Conservation (phyloP, 2,797 vertebrate genomes). For the Epinephelus malabaricus region DNA sequence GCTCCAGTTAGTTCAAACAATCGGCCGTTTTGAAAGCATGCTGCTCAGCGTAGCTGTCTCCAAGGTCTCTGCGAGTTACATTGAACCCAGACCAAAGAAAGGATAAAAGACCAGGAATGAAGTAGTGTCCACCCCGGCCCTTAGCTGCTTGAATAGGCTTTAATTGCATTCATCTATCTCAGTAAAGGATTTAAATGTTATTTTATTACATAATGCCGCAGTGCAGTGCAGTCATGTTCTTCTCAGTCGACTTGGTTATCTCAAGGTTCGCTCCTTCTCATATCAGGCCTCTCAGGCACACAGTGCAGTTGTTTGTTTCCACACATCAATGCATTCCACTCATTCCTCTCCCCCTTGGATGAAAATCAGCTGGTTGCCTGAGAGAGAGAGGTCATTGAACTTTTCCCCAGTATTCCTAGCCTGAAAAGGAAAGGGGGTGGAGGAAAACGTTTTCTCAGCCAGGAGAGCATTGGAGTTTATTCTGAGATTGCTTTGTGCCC, state of each 20-base stretch:
- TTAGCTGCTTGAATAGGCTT: constrained; percentile 21
- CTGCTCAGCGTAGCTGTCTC: constrained; percentile 30
- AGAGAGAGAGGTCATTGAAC: constrained; percentile 92
- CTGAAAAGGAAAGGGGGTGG: constrained; percentile 14
- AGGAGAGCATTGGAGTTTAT: not conserved
- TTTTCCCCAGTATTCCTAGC: constrained; percentile 84
- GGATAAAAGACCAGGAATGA: constrained; percentile 26
- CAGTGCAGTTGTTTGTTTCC: constrained; percentile 92
- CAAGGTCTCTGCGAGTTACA: constrained; percentile 47
- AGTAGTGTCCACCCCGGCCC: constrained; percentile 7
- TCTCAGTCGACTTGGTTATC: constrained; percentile 53
- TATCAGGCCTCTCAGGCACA: constrained; percentile 84
- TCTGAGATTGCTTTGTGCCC: constrained; percentile 24
- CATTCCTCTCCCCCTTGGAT: constrained; percentile 90
- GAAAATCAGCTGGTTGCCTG: constrained; percentile 96
- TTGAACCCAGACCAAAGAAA: constrained; percentile 41
- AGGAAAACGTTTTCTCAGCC: not conserved
- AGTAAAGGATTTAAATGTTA: constrained; percentile 23
- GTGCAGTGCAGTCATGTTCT: constrained; percentile 20
- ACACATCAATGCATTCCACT: constrained; percentile 96
- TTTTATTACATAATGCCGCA: constrained; percentile 60
- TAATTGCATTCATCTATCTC: constrained; percentile 6
- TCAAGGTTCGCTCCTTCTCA: constrained; percentile 63
- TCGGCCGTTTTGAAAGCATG: constrained; percentile 42
- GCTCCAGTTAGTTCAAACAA: constrained; percentile 72